A percentile compares a stretch with the other conserved stretches of the same genome.
Evolutionary conservation across 2,797 vertebrate genomes (phyloP).

Genomic region (Clarias pachynema): DNA sequence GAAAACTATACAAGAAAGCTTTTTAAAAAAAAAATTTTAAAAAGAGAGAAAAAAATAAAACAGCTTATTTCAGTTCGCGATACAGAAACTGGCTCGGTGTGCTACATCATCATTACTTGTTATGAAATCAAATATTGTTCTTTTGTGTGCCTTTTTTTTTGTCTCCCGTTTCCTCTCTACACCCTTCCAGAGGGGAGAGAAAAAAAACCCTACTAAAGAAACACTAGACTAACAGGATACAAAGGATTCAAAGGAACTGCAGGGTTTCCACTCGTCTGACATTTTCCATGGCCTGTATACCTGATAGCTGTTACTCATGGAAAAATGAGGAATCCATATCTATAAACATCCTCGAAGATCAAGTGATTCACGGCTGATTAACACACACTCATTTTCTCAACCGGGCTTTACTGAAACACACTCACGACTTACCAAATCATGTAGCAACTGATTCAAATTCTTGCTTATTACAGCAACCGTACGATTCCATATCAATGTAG

Average conservation of each 20-base stretch:
- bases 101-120: neutral
- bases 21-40: too few species aligned
- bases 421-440: too few species aligned
- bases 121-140: neutral
- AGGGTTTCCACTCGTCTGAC: neutral
- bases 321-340: neutral
- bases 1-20: neutral
- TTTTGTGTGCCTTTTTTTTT: slow-evolving; percentile 27
- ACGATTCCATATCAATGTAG: neutral
- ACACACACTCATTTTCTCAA: neutral
- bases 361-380: too few species aligned
- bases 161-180: slow-evolving; percentile 47
- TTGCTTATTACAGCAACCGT: neutral
- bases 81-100: neutral
- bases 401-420: neutral
- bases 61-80: neutral
- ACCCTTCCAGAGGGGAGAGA: slow-evolving; percentile 40
- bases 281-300: neutral
- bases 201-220: slow-evolving; percentile 25
- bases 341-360: neutral
- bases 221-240: neutral
- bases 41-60: too few species aligned
- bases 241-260: neutral
- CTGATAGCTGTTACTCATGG: neutral
- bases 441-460: neutral